Evolutionary conservation across 2,113 vertebrate genomes (phyloP), one percentile per base, ranked within the genome.

Genomic region (Istiophorus platypterus): DNA sequence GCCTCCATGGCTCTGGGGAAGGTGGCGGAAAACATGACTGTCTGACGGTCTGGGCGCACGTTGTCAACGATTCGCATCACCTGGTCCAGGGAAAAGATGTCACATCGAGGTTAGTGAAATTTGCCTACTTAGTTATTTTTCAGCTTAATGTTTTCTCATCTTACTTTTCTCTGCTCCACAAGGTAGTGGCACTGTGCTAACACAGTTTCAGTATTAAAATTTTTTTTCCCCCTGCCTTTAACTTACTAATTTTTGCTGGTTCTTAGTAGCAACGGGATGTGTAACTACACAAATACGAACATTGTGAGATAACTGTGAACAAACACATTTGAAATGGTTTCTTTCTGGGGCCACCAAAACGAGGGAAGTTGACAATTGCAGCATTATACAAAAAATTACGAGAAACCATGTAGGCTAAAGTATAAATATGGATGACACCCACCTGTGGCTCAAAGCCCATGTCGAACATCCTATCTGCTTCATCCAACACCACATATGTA

Each of bases 371-470:
- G 7, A 72, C 39, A n/a, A 31, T 0, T 29, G 42, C n/a, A 0
- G 20, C 8, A 34, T 49, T 9, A 41, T 1, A 5, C 34, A 63
- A 69, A 29, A 4, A 29, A 41, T 7, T 29, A 41, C 15, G 1
- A 27, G 34, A 47, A 47, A 47, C 45, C 45, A 47, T 51, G 27
- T 22, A 13, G 45, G 17, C 5, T 2, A 0, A 10, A 5, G 14
- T 27, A 3, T 6, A 22, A 18, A n/a, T n/a, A 5, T 34, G 2
- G 0, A 4, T 0, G 13, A 34, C 5, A 65, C 88, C 91, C 90
- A 99, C 98, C 98, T 99, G 98, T 47, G 98, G 98, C 84, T 99
- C 98, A 68, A 99, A 99, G 27, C 98, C 98, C 98, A 99, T 99
- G 92, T 99, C 98, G 88, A 99, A 99, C 98, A 99, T 99, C 91